Base-by-base conservation (phyloP, 2,888 invertebrate genomes). In the Hermaeophaga mercurialis region DNA sequence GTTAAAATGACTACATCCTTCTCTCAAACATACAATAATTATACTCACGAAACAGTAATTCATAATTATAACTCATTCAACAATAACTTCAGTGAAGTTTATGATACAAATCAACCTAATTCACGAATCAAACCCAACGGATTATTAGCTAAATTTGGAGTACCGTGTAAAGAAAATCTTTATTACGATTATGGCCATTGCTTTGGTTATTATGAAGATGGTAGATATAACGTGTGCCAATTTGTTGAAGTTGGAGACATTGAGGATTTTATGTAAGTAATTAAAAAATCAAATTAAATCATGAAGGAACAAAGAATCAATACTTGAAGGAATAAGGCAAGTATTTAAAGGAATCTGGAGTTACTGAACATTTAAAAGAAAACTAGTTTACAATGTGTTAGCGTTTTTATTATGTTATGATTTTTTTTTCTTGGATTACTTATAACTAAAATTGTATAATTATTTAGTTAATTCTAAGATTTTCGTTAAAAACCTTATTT, bases 251-350 rank as follows among this genome's bases (percentile, higher is more conserved):
- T 85, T 59, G 83, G 86, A 47, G 88, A 88, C 75, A 83, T 88
- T 66, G 88, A 88, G 75, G 88, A 88, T 78, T 88, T 88, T 75
- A 87, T 88, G 88, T 88, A 78, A 88, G 88, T 85, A 6, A n/a
- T n/a, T n/a, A n/a, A n/a, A n/a, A n/a, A n/a, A n/a, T n/a, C n/a
- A n/a, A n/a, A n/a, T n/a, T n/a, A n/a, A n/a, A n/a, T n/a, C n/a
- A n/a, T n/a, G n/a, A n/a, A n/a, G n/a, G n/a, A n/a, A n/a, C n/a
- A n/a, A n/a, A n/a, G n/a, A n/a, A n/a, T n/a, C n/a, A n/a, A n/a
- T n/a, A n/a, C n/a, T n/a, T n/a, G n/a, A n/a, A n/a, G n/a, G n/a
- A n/a, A n/a, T n/a, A n/a, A n/a, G n/a, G n/a, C n/a, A n/a, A n/a
- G n/a, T n/a, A n/a, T n/a, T n/a, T n/a, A n/a, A n/a, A n/a, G n/a